These are phyloP conservation scores for Diorhabda carinulata DNA, from an alignment of 1,140 invertebrate species.

Conservation along the genomic window DNA sequence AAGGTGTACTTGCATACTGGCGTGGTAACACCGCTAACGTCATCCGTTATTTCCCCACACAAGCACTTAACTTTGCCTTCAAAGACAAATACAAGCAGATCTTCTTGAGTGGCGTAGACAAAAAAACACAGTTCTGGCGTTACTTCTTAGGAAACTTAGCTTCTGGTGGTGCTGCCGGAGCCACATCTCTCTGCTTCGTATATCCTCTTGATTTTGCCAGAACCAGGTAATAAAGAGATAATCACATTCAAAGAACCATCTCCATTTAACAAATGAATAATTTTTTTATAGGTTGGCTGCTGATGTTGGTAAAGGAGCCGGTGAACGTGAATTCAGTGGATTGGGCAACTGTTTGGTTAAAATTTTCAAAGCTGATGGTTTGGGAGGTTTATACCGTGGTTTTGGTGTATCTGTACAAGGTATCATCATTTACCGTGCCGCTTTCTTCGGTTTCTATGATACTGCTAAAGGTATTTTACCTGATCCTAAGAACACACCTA, in stretches of 20 bases:
- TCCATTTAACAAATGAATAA: background rate
- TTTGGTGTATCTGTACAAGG: slow-evolving; percentile 88
- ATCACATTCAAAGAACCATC: background rate
- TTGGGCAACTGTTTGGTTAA: slow-evolving; percentile 78
- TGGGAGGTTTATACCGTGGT: slow-evolving; percentile 81
- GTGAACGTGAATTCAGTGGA: slow-evolving; percentile 76
- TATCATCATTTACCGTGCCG: slow-evolving; percentile 82
- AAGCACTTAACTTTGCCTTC: slow-evolving; percentile 94
- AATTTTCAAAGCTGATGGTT: slow-evolving; percentile 78
- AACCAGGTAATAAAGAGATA: slow-evolving; percentile 64
- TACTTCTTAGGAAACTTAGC: slow-evolving; percentile 85
- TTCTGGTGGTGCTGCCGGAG: slow-evolving; percentile 91
- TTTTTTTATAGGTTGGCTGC: slow-evolving; percentile 64
- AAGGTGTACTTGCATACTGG: slow-evolving; percentile 84
- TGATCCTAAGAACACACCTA: slow-evolving; percentile 74
- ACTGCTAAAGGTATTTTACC: slow-evolving; percentile 85
- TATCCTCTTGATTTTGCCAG: slow-evolving; percentile 94
- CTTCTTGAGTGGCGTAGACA: slow-evolving; percentile 81
- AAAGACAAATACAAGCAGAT: slow-evolving; percentile 86
- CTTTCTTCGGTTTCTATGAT: slow-evolving; percentile 92
- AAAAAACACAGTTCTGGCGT: slow-evolving; percentile 82
- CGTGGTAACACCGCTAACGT: slow-evolving; percentile 93
- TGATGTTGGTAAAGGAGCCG: slow-evolving; percentile 73
- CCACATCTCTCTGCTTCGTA: slow-evolving; percentile 90
- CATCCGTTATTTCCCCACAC: slow-evolving; percentile 90